These are phyloP conservation scores for Paramuricea clavata DNA, from an alignment of 92 coral and sea anemone genomes.

Conservation along the genomic window DNA sequence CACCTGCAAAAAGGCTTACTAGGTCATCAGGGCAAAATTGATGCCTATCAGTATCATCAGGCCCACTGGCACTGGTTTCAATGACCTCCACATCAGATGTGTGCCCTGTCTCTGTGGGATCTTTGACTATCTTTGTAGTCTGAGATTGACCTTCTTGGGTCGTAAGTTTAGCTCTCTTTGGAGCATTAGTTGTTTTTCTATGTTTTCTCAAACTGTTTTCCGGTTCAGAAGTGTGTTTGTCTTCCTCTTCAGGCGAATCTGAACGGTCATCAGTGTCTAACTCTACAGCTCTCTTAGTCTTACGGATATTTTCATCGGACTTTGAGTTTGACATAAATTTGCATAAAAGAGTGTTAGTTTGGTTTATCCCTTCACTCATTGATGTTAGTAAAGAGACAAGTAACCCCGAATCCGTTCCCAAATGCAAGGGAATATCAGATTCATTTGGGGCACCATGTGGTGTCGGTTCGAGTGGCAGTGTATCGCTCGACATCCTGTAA, in stretches of 20 bases:
- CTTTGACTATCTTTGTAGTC: not conserved
- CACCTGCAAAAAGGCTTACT: slow-evolving; percentile 2
- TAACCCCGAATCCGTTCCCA: not conserved
- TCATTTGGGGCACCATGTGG: not conserved
- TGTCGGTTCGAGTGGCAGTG: not conserved
- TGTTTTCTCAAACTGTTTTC: not conserved
- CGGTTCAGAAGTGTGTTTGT: too few species aligned
- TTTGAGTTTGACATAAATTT: too few species aligned
- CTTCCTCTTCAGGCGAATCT: too few species aligned
- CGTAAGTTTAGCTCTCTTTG: too few species aligned
- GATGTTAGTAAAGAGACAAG: not conserved
- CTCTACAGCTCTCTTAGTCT: not conserved
- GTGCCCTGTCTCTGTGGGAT: not conserved
- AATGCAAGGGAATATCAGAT: not conserved
- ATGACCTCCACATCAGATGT: not conserved
- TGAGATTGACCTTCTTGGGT: not conserved
- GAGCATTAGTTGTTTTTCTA: not conserved
- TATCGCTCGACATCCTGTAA: not conserved
- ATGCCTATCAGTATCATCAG: not conserved
- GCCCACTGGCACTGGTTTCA: not conserved
- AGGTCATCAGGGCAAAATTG: not conserved
- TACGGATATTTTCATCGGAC: not conserved
- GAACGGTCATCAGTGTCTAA: too few species aligned
- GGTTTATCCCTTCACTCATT: not conserved
- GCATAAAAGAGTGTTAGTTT: not conserved